Evolutionary conservation across 2,797 vertebrate genomes (phyloP).

Genomic region (Periparus ater): DNA sequence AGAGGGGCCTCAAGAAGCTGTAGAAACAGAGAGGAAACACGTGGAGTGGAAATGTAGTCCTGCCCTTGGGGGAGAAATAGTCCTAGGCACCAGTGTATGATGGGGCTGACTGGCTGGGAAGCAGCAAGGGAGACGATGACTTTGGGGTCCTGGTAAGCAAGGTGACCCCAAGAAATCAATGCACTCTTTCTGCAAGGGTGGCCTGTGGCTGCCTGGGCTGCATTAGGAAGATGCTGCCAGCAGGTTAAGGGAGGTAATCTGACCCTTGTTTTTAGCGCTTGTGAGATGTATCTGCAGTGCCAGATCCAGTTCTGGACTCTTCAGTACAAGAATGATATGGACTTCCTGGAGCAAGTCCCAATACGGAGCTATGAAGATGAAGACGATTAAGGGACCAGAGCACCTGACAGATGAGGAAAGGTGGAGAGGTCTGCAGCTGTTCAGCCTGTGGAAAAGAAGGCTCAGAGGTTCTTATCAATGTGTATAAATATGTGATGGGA

Average conservation of each 20-base stretch:
- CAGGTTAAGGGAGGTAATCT: not conserved
- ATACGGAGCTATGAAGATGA: fast-evolving
- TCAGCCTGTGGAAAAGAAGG: not conserved
- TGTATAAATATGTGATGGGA: not conserved
- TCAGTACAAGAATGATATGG: not conserved
- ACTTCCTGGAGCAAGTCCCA: not conserved
- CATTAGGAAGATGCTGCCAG: not conserved
- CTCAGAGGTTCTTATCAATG: not conserved
- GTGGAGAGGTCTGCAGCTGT: not conserved
- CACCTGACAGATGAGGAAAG: not conserved
- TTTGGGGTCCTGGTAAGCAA: not conserved
- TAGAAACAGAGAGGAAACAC: not conserved
- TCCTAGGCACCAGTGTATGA: not conserved
- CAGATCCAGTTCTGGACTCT: not conserved
- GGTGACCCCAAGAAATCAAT: not conserved
- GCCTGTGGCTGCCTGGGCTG: not conserved
- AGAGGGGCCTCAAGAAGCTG: not conserved
- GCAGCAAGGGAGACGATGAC: not conserved
- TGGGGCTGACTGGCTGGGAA: not conserved
- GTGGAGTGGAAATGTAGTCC: not conserved
- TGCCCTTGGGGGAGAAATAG: not conserved
- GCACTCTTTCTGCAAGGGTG: not conserved
- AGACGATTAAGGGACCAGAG: not conserved
- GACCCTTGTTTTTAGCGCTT: not conserved
- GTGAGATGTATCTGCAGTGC: not conserved